Percentiles rank a stretch among this genome's conserved stretches.
Conservation (phyloP, 1,140 invertebrate species). For the Cherax destructor region DNA sequence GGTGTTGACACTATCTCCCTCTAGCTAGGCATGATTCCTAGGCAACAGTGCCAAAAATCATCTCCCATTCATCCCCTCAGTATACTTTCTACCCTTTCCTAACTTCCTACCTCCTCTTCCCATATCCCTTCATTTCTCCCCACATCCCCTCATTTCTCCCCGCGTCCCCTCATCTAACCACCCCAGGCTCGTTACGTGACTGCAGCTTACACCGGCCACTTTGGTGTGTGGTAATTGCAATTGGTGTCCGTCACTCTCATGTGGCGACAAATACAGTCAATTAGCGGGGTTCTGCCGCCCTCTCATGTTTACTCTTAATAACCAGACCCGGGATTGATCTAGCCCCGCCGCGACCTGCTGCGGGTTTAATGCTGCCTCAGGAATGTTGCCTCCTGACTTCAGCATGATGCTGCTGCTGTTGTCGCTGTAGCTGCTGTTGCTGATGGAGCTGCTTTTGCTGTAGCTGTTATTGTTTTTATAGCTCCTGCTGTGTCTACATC, state of each 20-base stretch:
- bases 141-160: background rate
- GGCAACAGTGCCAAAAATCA: background rate
- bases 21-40: too few relatives aligned
- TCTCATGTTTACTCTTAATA: conserved; percentile 38
- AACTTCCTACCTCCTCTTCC: conserved; percentile 1
- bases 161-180: background rate
- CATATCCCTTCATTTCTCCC: background rate
- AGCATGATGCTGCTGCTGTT: background rate
- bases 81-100: background rate
- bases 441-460: too few relatives aligned
- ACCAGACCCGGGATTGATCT: background rate
- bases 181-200: background rate
- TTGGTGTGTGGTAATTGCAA: conserved; percentile 54
- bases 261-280: conserved; percentile 43
- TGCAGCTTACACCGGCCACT: conserved; percentile 22
- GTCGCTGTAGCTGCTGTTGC: too few relatives aligned
- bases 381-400: background rate
- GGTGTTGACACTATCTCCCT: too few relatives aligned
- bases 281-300: background rate
- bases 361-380: background rate
- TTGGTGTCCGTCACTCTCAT: conserved; percentile 14
- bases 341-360: background rate
- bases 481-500: too few relatives aligned
- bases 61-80: background rate
- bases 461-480: too few relatives aligned